Percentiles rank a stretch among this genome's conserved stretches.
Evolutionary conservation across 2,797 vertebrate genomes (phyloP).

Genomic region (Mionectes olivaceus): DNA sequence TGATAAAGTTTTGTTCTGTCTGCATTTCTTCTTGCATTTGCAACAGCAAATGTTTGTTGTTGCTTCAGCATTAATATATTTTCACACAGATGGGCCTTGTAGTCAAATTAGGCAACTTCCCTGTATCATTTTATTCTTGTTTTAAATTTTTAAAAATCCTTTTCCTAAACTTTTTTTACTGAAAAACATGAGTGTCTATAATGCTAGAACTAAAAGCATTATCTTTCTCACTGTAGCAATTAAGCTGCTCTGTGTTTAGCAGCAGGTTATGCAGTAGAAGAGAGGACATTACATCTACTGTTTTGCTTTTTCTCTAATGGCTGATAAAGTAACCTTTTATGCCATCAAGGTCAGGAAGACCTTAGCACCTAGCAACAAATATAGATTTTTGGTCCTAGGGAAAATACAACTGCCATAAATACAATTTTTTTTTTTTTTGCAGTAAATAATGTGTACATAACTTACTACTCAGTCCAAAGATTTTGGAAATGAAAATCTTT

Average conservation of each 20-base stretch:
- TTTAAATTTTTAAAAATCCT: background rate
- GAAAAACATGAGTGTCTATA: background rate
- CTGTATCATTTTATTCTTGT: background rate
- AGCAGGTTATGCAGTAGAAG: background rate
- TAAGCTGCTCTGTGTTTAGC: constrained; percentile 14
- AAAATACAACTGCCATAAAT: background rate
- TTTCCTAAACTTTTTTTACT: background rate
- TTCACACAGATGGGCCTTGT: background rate
- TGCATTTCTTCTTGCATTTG: background rate
- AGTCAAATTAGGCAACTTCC: background rate
- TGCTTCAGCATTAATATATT: background rate
- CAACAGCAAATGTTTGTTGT: background rate
- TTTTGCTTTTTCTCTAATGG: background rate
- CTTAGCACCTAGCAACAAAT: background rate
- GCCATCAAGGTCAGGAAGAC: background rate
- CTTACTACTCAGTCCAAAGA: background rate
- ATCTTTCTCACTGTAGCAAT: constrained; percentile 27
- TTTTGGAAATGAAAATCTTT: constrained; percentile 5
- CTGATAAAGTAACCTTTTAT: background rate
- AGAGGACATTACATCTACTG: background rate
- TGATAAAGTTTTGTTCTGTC: background rate
- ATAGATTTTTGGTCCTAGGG: background rate
- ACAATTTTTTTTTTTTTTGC: background rate
- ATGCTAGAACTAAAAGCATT: background rate
- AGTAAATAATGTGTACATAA: background rate